These are phyloP conservation scores for Caenorhabditis virilis DNA, from an alignment of 2,888 invertebrate genomes.

Conservation along the genomic window DNA sequence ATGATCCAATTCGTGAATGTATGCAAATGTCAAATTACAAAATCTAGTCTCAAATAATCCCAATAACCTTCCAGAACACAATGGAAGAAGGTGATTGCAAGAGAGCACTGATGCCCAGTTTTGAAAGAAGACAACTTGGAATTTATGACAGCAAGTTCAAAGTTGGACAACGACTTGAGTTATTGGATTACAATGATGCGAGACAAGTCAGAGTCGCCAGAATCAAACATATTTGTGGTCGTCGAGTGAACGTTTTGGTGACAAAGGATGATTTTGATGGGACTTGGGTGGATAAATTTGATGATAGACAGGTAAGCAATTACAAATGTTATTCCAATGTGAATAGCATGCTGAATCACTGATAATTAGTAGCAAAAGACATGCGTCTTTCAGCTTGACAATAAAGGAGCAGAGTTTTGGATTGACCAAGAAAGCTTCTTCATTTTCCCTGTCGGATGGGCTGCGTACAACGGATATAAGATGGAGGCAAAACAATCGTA, in stretches of 20 bases:
- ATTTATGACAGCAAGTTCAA: conserved; percentile 7
- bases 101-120: too few relatives aligned
- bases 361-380: not conserved
- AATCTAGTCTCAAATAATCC: not conserved
- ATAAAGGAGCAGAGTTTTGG: conserved; percentile 41
- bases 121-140: conserved; percentile 4
- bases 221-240: conserved; percentile 33
- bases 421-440: conserved; percentile 83
- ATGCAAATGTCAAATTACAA: not conserved
- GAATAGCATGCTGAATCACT: too few relatives aligned
- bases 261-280: conserved; percentile 30
- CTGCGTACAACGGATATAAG: conserved; percentile 84
- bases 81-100: too few relatives aligned
- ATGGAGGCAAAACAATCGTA: conserved; percentile 77
- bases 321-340: too few relatives aligned
- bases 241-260: conserved; percentile 39
- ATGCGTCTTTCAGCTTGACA: conserved; percentile 8
- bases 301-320: conserved; percentile 31
- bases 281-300: conserved; percentile 3
- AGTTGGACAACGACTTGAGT: conserved; percentile 52
- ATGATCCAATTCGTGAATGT: not conserved
- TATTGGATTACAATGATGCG: conserved; percentile 46
- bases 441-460: conserved; percentile 96
- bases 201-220: conserved; percentile 47
- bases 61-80: too few relatives aligned